Evolutionary conservation across 1,140 invertebrate species (phyloP), one percentile per base, ranked within the genome.

Genomic region (Drosophila jambulina): DNA sequence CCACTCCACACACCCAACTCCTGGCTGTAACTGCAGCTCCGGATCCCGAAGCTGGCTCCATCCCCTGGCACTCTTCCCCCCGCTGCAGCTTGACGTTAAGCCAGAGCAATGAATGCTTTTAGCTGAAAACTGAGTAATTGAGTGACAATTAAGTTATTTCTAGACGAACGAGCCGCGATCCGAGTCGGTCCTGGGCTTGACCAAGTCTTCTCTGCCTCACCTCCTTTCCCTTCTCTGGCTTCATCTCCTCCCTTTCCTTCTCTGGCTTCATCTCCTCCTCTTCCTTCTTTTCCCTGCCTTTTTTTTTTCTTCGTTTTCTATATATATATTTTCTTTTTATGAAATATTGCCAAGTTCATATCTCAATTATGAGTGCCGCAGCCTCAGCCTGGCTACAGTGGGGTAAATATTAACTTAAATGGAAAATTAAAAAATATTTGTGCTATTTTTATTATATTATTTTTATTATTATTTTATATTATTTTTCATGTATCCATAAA

Each of bases 81-180:
- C 29, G 64, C 65, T 49, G 59, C 25, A 25, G 48, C 69, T 62
- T 85, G 81, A 88, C 85, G 81, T 90, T 88, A 85, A 88, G 85
- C 90, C 82, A 87, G 83, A 87, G 83, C 83, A 91, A 84, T 92
- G 91, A 92, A 92, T 92, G 91, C 91, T 87, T 88, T 92, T 91
- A 91, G 91, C 86, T 92, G 91, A 91, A 92, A 92, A 91, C 91
- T 92, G 91, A 92, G 91, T 92, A 92, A 92, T 92, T 92, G 91
- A 92, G 86, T 92, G 91, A 92, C 91, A 92, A 92, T 92, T 92
- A 92, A 92, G 91, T 92, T 92, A 92, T 92, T 92, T 92, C 88
- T 80, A 90, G 82, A 91, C 85, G 86, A 90, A 91, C 85, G 84
- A 90, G 85, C 78, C 69, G 63, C 77, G 83, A 79, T 79, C 78